Conservation (phyloP, 1,140 invertebrate species). For the Aphis craccivora region DNA sequence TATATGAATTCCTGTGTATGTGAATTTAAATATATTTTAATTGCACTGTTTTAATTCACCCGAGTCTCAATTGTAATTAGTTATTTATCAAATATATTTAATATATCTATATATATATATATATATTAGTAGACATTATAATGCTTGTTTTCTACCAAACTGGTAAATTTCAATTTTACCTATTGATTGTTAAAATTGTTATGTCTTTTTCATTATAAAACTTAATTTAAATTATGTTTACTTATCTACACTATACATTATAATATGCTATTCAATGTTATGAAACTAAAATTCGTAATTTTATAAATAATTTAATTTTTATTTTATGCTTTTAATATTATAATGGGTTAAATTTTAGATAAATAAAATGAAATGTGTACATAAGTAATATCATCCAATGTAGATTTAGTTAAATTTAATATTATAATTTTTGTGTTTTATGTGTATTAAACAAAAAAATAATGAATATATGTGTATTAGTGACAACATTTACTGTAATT, state of each 20-base stretch:
- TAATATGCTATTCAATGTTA: neutral
- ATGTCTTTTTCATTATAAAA: neutral
- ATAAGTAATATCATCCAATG: neutral
- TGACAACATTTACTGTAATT: neutral
- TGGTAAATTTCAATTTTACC: constrained; percentile 15
- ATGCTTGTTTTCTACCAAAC: neutral
- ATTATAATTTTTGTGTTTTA: constrained; percentile 12
- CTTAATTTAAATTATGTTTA: neutral
- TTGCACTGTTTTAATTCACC: neutral
- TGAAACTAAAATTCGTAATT: neutral
- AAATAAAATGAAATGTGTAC: neutral
- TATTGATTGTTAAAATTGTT: neutral
- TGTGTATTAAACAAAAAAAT: neutral
- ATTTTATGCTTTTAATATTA: constrained; percentile 7
- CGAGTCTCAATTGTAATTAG: neutral
- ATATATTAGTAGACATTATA: neutral
- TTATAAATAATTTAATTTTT: constrained; percentile 15
- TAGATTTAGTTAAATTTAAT: constrained; percentile 9
- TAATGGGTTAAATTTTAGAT: neutral
- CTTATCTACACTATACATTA: constrained; percentile 16
- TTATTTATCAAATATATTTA: neutral
- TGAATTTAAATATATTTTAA: constrained; percentile 4
- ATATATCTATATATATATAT: neutral
- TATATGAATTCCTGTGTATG: neutral
- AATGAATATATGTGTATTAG: neutral